Percentiles rank a stretch among this genome's conserved stretches.
These are phyloP conservation scores for Heteropelma amictum DNA, from an alignment of 2,888 invertebrate genomes.

Conservation along the genomic window DNA sequence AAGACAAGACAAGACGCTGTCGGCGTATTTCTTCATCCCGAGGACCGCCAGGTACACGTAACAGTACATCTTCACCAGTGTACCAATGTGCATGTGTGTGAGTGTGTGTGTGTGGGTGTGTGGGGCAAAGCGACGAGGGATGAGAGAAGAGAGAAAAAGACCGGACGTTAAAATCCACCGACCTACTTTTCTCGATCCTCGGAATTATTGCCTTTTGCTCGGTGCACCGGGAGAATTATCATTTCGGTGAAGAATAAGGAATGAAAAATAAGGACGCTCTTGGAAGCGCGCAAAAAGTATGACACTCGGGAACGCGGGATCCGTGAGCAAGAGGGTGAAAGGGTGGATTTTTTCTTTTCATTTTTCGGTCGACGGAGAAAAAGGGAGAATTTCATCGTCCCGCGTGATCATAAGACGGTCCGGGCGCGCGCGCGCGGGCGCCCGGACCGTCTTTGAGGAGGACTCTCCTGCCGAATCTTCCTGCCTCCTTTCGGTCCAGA, in stretches of 20 bases:
- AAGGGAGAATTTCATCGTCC: constrained; percentile 32
- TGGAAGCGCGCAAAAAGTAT: constrained; percentile 46
- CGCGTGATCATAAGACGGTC: constrained; percentile 34
- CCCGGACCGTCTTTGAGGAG: constrained; percentile 38
- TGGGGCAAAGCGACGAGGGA: background rate
- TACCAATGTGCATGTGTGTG: background rate
- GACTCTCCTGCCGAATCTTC: constrained; percentile 49
- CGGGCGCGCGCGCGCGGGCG: constrained; percentile 34
- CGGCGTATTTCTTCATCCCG: constrained; percentile 2
- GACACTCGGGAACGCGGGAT: constrained; percentile 38
- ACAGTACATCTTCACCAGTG: background rate
- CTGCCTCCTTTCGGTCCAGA: constrained; percentile 53
- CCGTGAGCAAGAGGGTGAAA: constrained; percentile 32
- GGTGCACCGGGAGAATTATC: constrained; percentile 28
- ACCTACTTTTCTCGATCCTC: constrained; percentile 49
- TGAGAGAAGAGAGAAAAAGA: background rate
- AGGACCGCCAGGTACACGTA: constrained; percentile 7
- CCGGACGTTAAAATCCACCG: constrained; percentile 46
- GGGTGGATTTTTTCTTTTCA: constrained; percentile 39
- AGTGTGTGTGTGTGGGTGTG: background rate
- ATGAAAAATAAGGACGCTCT: constrained; percentile 55
- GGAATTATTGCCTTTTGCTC: constrained; percentile 27
- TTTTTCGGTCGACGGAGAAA: constrained; percentile 3
- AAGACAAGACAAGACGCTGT: background rate
- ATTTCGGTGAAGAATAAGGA: constrained; percentile 47